Conservation (phyloP, 2,888 invertebrate genomes). For the Platycheirus rosarum region DNA sequence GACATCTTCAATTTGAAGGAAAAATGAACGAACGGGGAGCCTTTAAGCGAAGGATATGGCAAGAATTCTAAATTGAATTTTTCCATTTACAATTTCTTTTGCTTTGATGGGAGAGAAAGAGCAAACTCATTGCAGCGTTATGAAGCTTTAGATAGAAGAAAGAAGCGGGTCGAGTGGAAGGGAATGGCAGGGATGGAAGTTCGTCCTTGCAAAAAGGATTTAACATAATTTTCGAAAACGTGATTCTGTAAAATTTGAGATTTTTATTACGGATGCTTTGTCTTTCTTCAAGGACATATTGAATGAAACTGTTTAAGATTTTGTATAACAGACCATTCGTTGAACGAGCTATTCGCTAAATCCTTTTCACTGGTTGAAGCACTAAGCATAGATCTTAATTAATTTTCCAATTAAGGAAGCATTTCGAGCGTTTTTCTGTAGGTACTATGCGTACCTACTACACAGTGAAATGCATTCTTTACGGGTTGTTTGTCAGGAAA, state of each 20-base stretch:
- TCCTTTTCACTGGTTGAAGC: too few species aligned
- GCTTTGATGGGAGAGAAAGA: constrained; percentile 14
- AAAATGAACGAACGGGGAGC: neutral
- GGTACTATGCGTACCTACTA: neutral
- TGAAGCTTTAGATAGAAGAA: constrained; percentile 6
- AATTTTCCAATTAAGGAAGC: neutral
- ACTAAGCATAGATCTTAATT: constrained; percentile 16
- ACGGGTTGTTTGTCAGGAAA: too few species aligned
- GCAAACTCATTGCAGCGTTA: constrained; percentile 4
- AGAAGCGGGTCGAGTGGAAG: neutral
- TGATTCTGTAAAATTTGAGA: constrained; percentile 30
- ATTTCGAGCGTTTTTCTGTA: neutral
- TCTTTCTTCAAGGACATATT: constrained; percentile 22
- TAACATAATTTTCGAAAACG: constrained; percentile 27
- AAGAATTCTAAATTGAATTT: constrained; percentile 45
- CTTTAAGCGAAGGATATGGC: constrained; percentile 10
- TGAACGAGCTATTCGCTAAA: neutral
- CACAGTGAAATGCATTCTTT: neutral
- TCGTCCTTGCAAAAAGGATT: constrained; percentile 27
- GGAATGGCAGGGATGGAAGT: neutral
- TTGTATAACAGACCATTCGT: neutral
- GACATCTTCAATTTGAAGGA: constrained; percentile 9
- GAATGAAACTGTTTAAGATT: constrained; percentile 2
- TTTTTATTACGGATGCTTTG: constrained; percentile 22
- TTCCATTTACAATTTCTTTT: constrained; percentile 29